A percentile compares a stretch with the other conserved stretches of the same genome.
phyloP scores from a whole-genome alignment of 2,113 vertebrate genomes.

The Corythornis cristatus region DNA sequence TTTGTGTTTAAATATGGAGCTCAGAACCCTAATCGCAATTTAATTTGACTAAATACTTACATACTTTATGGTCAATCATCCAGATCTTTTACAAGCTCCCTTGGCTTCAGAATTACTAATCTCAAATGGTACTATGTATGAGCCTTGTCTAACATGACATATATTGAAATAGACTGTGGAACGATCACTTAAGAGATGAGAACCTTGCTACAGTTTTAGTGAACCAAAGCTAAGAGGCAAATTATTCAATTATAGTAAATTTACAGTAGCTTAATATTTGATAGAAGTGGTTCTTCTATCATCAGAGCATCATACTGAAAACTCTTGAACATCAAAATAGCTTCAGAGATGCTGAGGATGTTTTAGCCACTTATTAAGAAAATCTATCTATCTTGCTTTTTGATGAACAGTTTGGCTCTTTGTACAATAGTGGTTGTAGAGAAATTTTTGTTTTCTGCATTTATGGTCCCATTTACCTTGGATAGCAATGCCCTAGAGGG shows the following conservation, averaged over 20 bases:
- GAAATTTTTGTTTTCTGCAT: constrained; percentile 3
- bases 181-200: constrained; percentile 76
- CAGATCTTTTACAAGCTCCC: constrained; percentile 77
- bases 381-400: constrained; percentile 71
- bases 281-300: constrained; percentile 81
- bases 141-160: constrained; percentile 77
- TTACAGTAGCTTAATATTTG: constrained; percentile 85
- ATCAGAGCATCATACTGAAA: constrained; percentile 77
- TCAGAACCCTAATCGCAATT: constrained; percentile 73
- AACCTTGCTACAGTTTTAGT: constrained; percentile 77
- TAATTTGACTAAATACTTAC: constrained; percentile 82
- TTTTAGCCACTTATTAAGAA: constrained; percentile 80
- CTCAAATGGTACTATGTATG: constrained; percentile 69
- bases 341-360: constrained; percentile 69
- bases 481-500: background rate
- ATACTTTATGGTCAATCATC: constrained; percentile 80
- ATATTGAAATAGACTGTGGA: constrained; percentile 79
- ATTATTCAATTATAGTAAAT: constrained; percentile 86
- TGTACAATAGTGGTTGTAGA: constrained; percentile 21
- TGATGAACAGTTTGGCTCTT: constrained; percentile 51
- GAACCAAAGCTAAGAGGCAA: constrained; percentile 84
- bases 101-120: constrained; percentile 75
- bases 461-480: background rate
- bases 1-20: constrained; percentile 73
- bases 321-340: constrained; percentile 75